A percentile compares a stretch with the other conserved stretches of the same genome.
Evolutionary conservation across 1,140 invertebrate genomes (phyloP).

Genomic region (Notospermus geniculatus): DNA sequence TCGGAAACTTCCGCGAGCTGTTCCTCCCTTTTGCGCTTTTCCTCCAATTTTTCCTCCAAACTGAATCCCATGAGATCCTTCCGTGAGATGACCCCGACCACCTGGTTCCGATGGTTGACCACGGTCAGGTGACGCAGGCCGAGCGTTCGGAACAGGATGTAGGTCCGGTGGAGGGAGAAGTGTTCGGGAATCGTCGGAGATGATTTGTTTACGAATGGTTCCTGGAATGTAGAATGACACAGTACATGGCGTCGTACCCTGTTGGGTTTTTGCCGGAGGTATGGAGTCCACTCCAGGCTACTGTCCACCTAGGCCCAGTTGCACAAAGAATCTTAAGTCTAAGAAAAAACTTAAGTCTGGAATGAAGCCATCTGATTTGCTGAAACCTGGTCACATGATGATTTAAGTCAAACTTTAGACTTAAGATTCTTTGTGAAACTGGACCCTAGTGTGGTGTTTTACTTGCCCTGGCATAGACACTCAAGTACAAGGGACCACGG

Average conservation of each 20-base stretch:
- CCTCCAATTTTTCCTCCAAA: constrained; percentile 23
- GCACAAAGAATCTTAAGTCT: no score
- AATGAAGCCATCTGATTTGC: no score
- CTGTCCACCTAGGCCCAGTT: no score
- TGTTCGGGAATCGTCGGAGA: constrained; percentile 26
- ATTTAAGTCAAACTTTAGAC: no score
- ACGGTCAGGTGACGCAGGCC: constrained; percentile 41
- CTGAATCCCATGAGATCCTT: constrained; percentile 39
- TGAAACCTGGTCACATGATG: no score
- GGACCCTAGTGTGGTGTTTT: no score
- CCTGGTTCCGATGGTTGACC: constrained; percentile 34
- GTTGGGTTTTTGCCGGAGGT: no score
- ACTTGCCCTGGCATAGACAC: no score
- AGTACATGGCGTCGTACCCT: neutral
- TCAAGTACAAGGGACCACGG: no score
- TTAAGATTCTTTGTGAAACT: no score
- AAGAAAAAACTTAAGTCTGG: no score
- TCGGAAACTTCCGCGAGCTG: neutral
- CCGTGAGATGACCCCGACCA: constrained; percentile 41
- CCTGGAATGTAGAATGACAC: constrained; percentile 26
- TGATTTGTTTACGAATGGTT: constrained; percentile 42
- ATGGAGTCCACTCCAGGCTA: no score
- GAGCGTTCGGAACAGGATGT: constrained; percentile 37
- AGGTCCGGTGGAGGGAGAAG: constrained; percentile 41
- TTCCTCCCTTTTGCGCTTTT: neutral